Percentiles rank a stretch among this genome's conserved stretches.
phyloP scores from a whole-genome alignment of 2,113 vertebrate genomes.

The Lagopus muta region DNA sequence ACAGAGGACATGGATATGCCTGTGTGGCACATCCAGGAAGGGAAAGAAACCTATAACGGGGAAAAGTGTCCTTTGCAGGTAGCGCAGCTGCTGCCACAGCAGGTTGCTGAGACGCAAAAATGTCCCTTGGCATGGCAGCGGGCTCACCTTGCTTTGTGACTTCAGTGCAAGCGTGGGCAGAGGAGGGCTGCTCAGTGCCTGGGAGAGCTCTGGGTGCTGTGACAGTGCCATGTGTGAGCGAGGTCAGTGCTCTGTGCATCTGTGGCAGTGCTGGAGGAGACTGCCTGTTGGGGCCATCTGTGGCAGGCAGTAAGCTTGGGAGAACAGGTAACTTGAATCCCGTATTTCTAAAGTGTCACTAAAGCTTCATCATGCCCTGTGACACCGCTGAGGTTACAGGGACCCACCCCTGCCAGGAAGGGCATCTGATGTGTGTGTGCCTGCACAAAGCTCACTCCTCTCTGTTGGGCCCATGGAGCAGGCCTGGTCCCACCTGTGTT shows the following conservation, averaged over 20 bases:
- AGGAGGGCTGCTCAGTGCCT: neutral
- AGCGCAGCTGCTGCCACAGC: neutral
- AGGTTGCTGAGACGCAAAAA: neutral
- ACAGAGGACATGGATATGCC: neutral
- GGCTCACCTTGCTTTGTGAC: neutral
- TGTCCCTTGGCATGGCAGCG: neutral
- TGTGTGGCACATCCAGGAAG: too few relatives aligned
- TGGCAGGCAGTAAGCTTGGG: neutral
- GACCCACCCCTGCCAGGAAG: accelerated
- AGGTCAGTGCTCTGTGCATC: neutral
- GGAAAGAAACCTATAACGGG: accelerated
- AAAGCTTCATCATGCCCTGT: neutral
- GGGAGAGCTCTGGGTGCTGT: neutral
- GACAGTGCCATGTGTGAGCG: neutral
- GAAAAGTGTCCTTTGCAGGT: neutral
- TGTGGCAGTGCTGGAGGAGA: neutral
- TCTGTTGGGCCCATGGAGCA: accelerated
- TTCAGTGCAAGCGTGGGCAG: neutral
- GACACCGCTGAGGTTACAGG: neutral
- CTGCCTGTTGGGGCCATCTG: neutral
- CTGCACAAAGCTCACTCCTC: neutral
- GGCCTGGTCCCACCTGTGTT: too few relatives aligned
- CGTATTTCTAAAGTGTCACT: neutral
- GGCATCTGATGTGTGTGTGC: accelerated
- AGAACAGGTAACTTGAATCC: neutral